Evolutionary conservation across 2,113 vertebrate genomes (phyloP), one percentile per base, ranked within the genome.

Genomic region (Rhegmatorhina hoffmannsi): DNA sequence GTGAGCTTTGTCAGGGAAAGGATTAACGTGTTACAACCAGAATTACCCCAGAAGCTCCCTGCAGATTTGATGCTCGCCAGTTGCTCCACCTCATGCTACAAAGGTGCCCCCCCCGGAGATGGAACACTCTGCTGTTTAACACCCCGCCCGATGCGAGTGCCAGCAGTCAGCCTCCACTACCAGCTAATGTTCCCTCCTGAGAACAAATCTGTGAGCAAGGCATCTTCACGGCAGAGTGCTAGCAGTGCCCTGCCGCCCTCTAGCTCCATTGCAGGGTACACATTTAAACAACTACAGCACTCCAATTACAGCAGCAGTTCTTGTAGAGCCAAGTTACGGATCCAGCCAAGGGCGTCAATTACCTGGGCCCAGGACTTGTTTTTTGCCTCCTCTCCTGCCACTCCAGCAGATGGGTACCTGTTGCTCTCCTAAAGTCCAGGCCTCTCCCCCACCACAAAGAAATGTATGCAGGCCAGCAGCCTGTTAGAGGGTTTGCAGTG

Each of bases 221-320:
- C 56, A 80, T 56, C 46, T 46, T 69, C n/a, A 58, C 3, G 20
- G 29, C 20, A 33, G 75, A 60, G 44, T 5, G 47, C 40, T 7
- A 38, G 66, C 44, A 72, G 81, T n/a, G 44, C 68, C 73, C 66
- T 78, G 80, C 75, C 60, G 56, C 92, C 93, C 92, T 93, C 93
- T 96, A 96, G 90, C 90, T 95, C 80, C 62, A 69, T 58, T 56
- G 15, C 77, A 67, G 73, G 25, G 79, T 46, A 90, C 8, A 75
- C 10, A 13, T n/a, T 56, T 25, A 36, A 66, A 55, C 9, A 84
- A 15, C 56, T 43, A 15, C 25, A 21, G 17, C 7, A 50, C 24
- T 26, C 23, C 64, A 53, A 20, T 18, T 50, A 34, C 1, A 0
- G 33, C 19, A 55, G 72, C 59, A 59, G 24, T 44, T 49, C 36